Conservation (phyloP, 2,888 invertebrate genomes). For the Macropis europaea region DNA sequence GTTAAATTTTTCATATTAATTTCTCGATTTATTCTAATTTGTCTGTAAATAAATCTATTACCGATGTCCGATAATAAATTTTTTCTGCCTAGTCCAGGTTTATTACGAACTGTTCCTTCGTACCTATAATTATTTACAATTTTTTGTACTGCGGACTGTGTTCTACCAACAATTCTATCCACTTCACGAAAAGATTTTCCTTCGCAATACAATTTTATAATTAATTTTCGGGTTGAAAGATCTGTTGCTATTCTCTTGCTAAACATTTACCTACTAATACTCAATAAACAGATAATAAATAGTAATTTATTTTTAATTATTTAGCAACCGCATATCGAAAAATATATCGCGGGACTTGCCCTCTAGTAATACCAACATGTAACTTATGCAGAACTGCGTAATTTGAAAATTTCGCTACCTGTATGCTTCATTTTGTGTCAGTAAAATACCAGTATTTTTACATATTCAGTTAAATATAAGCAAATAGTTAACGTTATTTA, state of each 20-base stretch:
- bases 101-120: no score
- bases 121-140: conserved; percentile 1
- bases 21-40: not conserved
- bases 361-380: not conserved
- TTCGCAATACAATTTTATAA: conserved; percentile 10
- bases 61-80: not conserved
- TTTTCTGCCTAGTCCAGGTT: not conserved
- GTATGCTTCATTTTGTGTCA: not conserved
- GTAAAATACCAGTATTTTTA: not conserved
- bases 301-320: not conserved
- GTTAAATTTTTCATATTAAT: conserved; percentile 1
- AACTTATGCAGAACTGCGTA: not conserved
- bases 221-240: not conserved
- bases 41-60: conserved; percentile 4
- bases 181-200: not conserved
- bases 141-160: conserved; percentile 1
- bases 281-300: not conserved
- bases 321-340: not conserved
- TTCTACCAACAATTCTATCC: not conserved
- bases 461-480: not conserved
- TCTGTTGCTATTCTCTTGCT: not conserved
- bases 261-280: not conserved
- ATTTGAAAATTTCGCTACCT: not conserved
- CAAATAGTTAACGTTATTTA: not conserved
- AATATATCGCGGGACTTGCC: not conserved